Evolutionary conservation across 2,888 invertebrate species (phyloP), one percentile per base, ranked within the genome.

Genomic region (Epiblema foenella): DNA sequence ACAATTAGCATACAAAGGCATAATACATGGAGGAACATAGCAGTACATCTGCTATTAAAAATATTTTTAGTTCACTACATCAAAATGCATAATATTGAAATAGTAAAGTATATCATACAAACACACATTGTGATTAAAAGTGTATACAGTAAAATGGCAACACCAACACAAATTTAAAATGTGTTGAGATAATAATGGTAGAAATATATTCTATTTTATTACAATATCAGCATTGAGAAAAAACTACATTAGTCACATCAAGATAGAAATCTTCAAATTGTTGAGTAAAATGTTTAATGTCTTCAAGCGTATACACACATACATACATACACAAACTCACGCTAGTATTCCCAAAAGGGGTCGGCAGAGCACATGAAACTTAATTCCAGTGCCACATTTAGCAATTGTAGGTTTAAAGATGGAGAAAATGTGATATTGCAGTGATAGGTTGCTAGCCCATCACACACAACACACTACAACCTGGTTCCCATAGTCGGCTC

Each of bases 61-160:
- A 59, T 42, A 56, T 51, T 1, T 39, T 51, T 29, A 46, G 15
- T 46, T n/a, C 46, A 57, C 12, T 42, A 64, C 42, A 69, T 58
- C 49, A 64, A 68, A 58, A 69, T 69, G 63, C 63, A 51, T 57
- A 42, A 64, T 51, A 69, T 42, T 64, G 52, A 58, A 64, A 58
- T 54, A 46, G 42, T 18, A 54, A 18, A 4, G 24, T 24, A 24
- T 4, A 68, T 24, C 52, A 68, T 46, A 54, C 42, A 68, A 68
- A 62, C 39, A 42, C 60, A 68, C 68, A 60, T 52, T 29, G 54
- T 68, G 60, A 68, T 60, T 54, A 42, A 42, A 60, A 54, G 42
- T 10, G 12, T 60, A 54, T 10, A 52, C 8, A 33, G 63, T 37
- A 63, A 17, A 63, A 20, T 12, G 52, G 63, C 37, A 20, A 37